A percentile compares a stretch with the other conserved stretches of the same genome.
These are phyloP conservation scores for Venturia canescens DNA, from an alignment of 1,140 invertebrate genomes.

Conservation along the genomic window DNA sequence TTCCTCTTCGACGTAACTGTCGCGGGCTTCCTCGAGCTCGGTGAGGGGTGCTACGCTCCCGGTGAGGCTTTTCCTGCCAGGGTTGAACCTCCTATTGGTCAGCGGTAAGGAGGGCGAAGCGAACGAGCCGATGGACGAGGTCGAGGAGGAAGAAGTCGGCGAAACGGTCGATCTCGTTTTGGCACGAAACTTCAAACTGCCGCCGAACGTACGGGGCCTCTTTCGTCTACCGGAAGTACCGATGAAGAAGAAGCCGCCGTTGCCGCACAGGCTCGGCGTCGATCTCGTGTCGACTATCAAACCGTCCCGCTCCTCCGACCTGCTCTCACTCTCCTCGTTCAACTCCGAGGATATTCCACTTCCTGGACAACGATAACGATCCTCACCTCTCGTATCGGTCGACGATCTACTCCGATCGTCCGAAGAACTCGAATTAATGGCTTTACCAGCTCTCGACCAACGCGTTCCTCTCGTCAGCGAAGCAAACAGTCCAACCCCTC, in stretches of 20 bases:
- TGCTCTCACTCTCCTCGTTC: constrained; percentile 46
- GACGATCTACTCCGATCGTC: constrained; percentile 41
- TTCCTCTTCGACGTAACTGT: constrained; percentile 30
- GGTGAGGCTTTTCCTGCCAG: constrained; percentile 5
- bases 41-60: constrained; percentile 22
- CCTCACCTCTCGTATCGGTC: background rate
- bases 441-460: constrained; percentile 6
- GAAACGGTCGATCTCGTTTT: constrained; percentile 26
- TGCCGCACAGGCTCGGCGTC: constrained; percentile 41
- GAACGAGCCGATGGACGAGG: constrained; percentile 43
- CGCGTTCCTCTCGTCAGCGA: constrained; percentile 2
- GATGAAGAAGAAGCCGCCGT: constrained; percentile 32
- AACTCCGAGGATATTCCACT: constrained; percentile 43
- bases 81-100: constrained; percentile 31
- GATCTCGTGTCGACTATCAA: constrained; percentile 34
- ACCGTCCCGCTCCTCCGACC: constrained; percentile 44
- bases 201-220: constrained; percentile 24
- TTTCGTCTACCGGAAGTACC: constrained; percentile 13
- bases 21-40: constrained; percentile 26
- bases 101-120: constrained; percentile 43
- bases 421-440: constrained; percentile 32
- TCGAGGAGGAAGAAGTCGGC: constrained; percentile 46
- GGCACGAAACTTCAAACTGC: constrained; percentile 33
- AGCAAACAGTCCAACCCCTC: background rate
- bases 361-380: background rate